phyloP scores from a whole-genome alignment of 2,797 vertebrate genomes.

The Pangasius macronema region DNA sequence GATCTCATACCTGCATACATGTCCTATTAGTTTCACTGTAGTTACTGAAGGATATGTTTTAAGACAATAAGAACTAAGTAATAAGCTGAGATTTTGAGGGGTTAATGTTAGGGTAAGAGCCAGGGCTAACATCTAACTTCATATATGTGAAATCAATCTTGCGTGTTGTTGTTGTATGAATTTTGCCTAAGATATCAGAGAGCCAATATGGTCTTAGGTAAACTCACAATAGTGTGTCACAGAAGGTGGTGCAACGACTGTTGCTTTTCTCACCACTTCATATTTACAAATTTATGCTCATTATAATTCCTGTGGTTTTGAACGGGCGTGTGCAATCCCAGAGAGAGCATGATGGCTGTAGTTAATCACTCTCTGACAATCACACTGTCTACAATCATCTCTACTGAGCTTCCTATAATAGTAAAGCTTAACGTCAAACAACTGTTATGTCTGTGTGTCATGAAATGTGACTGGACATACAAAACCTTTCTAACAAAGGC shows the following conservation, averaged over 20 bases:
- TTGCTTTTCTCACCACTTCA: background rate
- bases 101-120: background rate
- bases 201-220: background rate
- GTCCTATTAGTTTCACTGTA: background rate
- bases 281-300: background rate
- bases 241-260: background rate
- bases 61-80: background rate
- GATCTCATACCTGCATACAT: background rate
- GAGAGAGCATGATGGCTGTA: background rate
- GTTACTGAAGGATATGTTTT: background rate
- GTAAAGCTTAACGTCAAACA: conserved; percentile 31
- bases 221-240: background rate
- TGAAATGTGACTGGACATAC: conserved; percentile 28
- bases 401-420: conserved; percentile 20
- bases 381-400: conserved; percentile 30
- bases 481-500: conserved; percentile 44
- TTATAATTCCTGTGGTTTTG: background rate
- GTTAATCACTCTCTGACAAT: conserved; percentile 42
- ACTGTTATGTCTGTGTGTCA: conserved; percentile 36
- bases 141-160: background rate
- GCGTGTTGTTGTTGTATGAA: background rate
- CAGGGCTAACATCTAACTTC: background rate
- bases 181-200: background rate
- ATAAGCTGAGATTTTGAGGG: background rate
- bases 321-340: conserved; percentile 18